These are phyloP conservation scores for Nylanderia fulva DNA, from an alignment of 1,140 invertebrate genomes.

Conservation along the genomic window DNA sequence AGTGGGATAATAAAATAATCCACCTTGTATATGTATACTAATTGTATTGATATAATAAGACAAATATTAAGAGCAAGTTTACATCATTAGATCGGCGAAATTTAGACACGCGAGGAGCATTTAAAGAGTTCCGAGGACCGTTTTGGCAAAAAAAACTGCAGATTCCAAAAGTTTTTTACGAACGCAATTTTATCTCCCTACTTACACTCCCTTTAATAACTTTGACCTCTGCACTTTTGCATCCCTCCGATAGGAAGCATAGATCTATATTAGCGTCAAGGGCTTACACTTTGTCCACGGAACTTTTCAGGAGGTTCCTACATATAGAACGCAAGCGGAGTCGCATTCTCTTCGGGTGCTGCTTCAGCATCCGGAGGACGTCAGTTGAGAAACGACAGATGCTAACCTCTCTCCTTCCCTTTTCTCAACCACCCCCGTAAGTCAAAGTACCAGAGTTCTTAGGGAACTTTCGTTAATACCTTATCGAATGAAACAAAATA, in stretches of 20 bases:
- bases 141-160: neutral
- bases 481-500: neutral
- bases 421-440: conserved; percentile 10
- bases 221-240: conserved; percentile 59
- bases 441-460: conserved; percentile 56
- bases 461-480: conserved; percentile 58
- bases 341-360: conserved; percentile 32
- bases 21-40: too few species aligned
- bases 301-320: conserved; percentile 72
- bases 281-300: conserved; percentile 48
- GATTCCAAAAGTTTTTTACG: conserved; percentile 40
- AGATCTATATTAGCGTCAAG: conserved; percentile 67
- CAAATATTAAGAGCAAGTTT: too few species aligned
- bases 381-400: conserved; percentile 63
- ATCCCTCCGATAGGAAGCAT: conserved; percentile 49
- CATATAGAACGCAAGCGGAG: conserved; percentile 53
- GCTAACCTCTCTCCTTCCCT: neutral
- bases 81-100: neutral
- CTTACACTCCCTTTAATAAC: conserved; percentile 43
- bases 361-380: conserved; percentile 6
- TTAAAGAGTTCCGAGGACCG: neutral
- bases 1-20: too few species aligned
- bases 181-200: conserved; percentile 42
- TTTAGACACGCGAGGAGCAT: neutral
- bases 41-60: too few species aligned